Conservation (phyloP, 2,888 invertebrate species). For the Teleogryllus oceanicus region DNA sequence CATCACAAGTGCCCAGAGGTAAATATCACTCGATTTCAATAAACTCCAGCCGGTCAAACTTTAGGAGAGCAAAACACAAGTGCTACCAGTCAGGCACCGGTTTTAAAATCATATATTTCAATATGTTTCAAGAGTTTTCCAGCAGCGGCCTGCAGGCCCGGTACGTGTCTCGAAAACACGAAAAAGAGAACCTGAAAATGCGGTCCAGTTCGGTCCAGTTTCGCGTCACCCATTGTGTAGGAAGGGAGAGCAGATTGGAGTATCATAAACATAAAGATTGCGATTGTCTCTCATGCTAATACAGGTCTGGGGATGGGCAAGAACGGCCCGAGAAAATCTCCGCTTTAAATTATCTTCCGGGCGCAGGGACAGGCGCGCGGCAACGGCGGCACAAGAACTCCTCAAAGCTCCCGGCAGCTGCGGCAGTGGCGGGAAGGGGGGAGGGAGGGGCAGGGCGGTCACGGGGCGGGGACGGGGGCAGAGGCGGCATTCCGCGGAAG, state of each 20-base stretch:
- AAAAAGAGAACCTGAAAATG: neutral
- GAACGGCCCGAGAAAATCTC: neutral
- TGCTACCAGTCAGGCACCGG: too few species aligned
- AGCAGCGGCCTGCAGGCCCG: neutral
- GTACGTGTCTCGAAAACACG: neutral
- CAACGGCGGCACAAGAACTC: neutral
- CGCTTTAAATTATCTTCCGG: slow-evolving; percentile 9
- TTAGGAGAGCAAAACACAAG: too few species aligned
- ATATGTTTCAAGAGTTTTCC: too few species aligned
- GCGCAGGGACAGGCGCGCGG: slow-evolving; percentile 18
- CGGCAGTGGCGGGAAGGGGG: neutral
- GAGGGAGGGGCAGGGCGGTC: neutral
- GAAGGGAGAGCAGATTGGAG: slow-evolving; percentile 6
- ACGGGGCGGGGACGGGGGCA: neutral
- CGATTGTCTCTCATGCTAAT: slow-evolving; percentile 18
- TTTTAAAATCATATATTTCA: too few species aligned
- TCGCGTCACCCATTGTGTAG: neutral
- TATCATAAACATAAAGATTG: slow-evolving; percentile 18
- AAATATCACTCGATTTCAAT: too few species aligned
- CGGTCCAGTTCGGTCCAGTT: neutral
- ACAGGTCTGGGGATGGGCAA: neutral
- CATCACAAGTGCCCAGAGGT: too few species aligned
- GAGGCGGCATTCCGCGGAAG: neutral
- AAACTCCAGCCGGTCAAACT: too few species aligned
- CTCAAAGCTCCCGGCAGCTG: neutral